A percentile compares a stretch with the other conserved stretches of the same genome.
Evolutionary conservation across 1,140 invertebrate genomes (phyloP).

Genomic region (Heliconius hewitsoni): DNA sequence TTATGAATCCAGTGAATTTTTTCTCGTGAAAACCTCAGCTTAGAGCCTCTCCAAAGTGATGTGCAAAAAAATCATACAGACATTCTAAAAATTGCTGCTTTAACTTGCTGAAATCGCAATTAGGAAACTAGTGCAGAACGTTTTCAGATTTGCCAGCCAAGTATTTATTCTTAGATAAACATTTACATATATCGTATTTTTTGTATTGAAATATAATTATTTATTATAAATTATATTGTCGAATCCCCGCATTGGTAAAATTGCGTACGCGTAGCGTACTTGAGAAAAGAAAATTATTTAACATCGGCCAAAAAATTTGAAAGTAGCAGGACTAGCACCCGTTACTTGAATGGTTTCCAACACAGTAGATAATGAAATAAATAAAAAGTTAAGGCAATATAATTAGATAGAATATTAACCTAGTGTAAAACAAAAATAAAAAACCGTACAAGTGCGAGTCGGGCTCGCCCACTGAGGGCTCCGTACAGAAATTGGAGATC

Average conservation of each 20-base stretch:
- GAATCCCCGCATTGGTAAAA: no score
- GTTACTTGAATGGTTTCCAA: no score
- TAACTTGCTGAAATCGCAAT: not conserved
- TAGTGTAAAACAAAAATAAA: not conserved
- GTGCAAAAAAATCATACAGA: slow-evolving; percentile 12
- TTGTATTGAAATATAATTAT: not conserved
- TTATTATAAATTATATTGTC: no score
- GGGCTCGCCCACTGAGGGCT: no score
- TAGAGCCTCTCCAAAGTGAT: not conserved
- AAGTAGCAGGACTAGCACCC: no score
- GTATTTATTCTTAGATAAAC: not conserved
- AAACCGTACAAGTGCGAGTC: no score
- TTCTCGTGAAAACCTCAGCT: not conserved
- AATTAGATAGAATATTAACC: not conserved
- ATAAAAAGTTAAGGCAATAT: no score
- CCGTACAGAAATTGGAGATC: no score
- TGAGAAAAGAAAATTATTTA: no score
- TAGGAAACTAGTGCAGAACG: slow-evolving; percentile 11
- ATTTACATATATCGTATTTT: not conserved
- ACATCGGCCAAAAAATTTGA: no score
- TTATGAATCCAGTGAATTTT: not conserved
- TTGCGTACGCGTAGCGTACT: no score
- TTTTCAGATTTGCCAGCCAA: not conserved
- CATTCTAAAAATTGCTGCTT: not conserved
- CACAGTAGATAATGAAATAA: no score